A percentile compares a stretch with the other conserved stretches of the same genome.
Conservation (phyloP, 2,888 invertebrate genomes). For the Galeopsomyia nigrocyanea region DNA sequence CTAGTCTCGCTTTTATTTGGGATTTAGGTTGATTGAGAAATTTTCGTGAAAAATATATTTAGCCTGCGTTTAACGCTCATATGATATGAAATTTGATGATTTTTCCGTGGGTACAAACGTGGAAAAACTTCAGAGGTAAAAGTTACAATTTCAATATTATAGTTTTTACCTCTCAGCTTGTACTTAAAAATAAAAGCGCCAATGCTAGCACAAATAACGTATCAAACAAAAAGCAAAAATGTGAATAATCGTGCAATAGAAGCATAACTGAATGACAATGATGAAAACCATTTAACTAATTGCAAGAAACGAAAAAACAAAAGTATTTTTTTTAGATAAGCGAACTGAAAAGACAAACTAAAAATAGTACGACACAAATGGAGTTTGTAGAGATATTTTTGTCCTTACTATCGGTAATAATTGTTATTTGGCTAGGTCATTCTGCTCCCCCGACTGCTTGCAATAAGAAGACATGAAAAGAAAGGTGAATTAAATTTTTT, state of each 20-base stretch:
- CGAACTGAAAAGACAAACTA: constrained; percentile 20
- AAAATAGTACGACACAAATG: constrained; percentile 12
- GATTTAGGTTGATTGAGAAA: too few relatives aligned
- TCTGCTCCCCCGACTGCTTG: constrained; percentile 68
- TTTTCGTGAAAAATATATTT: background rate
- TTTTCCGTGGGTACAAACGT: background rate
- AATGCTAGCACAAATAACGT: constrained; percentile 46
- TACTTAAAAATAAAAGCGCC: constrained; percentile 18
- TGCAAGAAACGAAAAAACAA: background rate
- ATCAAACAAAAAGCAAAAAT: constrained; percentile 25
- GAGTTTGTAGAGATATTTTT: constrained; percentile 47
- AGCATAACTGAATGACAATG: background rate
- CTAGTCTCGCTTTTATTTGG: constrained; percentile 4
- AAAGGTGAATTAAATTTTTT: constrained; percentile 46
- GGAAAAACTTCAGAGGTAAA: background rate
- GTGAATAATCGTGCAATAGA: background rate
- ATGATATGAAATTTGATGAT: background rate
- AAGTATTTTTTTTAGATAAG: constrained; percentile 4
- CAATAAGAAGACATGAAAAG: constrained; percentile 60
- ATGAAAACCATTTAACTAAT: background rate
- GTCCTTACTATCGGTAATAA: constrained; percentile 67
- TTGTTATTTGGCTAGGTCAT: constrained; percentile 68
- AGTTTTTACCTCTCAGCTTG: background rate
- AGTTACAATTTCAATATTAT: background rate
- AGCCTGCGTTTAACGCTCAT: background rate